These are phyloP conservation scores for Carollia perspicillata DNA, from an alignment of 2,113 vertebrate genomes.

Conservation along the genomic window DNA sequence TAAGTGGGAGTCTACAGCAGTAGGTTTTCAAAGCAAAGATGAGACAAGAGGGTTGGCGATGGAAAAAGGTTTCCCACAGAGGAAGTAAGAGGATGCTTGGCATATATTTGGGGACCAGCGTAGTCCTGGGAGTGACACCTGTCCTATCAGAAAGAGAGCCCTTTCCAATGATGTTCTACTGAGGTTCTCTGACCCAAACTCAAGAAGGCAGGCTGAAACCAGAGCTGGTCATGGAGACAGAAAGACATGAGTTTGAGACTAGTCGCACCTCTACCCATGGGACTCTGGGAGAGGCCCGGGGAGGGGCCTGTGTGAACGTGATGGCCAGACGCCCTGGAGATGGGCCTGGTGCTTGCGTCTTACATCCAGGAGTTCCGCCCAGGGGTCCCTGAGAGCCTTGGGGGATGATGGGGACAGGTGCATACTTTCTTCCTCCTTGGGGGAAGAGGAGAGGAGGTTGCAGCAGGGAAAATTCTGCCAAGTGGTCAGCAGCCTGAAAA, in stretches of 20 bases:
- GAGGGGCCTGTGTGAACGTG: accelerated
- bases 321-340: accelerated
- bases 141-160: neutral
- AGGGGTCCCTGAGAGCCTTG: neutral
- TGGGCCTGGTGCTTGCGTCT: no score
- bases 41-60: no score
- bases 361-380: neutral
- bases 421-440: neutral
- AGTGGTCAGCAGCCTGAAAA: neutral
- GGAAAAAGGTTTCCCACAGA: neutral
- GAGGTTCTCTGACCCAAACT: neutral
- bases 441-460: no score
- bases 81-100: neutral
- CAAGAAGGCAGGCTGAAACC: neutral
- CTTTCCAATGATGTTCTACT: neutral
- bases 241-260: accelerated
- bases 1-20: neutral
- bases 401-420: neutral
- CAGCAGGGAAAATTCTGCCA: neutral
- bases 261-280: accelerated
- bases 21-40: neutral
- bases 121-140: neutral
- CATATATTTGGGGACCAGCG: neutral
- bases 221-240: accelerated
- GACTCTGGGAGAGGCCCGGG: accelerated